Evolutionary conservation across 2,113 vertebrate genomes (phyloP).

Genomic region (Gasterosteus aculeatus): DNA sequence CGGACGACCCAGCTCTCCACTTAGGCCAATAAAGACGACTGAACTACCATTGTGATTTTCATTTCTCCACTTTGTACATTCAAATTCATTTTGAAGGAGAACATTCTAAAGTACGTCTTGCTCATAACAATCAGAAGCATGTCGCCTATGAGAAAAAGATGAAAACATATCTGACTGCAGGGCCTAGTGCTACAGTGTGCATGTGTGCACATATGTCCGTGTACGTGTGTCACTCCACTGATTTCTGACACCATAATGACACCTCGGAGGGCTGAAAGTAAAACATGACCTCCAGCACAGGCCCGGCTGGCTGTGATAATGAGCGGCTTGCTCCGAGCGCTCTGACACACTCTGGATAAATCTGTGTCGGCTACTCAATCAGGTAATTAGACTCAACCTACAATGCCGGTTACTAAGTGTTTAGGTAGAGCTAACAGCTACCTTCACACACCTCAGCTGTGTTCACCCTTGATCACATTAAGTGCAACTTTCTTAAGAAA

Average conservation of each 20-base stretch:
- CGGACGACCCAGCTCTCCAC: too few relatives aligned
- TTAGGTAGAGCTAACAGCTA: slow-evolving; percentile 86
- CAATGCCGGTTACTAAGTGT: slow-evolving; percentile 86
- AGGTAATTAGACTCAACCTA: slow-evolving; percentile 85
- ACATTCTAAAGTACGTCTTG: neutral
- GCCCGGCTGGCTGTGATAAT: slow-evolving; percentile 86
- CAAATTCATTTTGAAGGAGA: neutral
- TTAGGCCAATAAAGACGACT: neutral
- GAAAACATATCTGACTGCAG: slow-evolving; percentile 1
- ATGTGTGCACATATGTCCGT: slow-evolving; percentile 22
- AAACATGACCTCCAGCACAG: slow-evolving; percentile 82
- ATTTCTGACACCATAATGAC: slow-evolving; percentile 82
- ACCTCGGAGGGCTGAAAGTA: slow-evolving; percentile 82
- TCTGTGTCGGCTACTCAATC: slow-evolving; percentile 81
- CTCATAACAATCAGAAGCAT: neutral
- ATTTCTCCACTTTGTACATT: neutral
- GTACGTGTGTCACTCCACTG: slow-evolving; percentile 61
- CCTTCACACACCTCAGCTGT: slow-evolving; percentile 79
- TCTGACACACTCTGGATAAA: slow-evolving; percentile 83
- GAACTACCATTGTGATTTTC: neutral
- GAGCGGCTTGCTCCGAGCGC: slow-evolving; percentile 80
- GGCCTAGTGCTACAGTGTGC: slow-evolving; percentile 22
- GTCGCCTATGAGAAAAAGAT: neutral
- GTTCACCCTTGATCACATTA: slow-evolving; percentile 57
- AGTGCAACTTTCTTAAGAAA: slow-evolving; percentile 47